Conservation (phyloP, 2,888 invertebrate species). For the Chouioia cunea region DNA sequence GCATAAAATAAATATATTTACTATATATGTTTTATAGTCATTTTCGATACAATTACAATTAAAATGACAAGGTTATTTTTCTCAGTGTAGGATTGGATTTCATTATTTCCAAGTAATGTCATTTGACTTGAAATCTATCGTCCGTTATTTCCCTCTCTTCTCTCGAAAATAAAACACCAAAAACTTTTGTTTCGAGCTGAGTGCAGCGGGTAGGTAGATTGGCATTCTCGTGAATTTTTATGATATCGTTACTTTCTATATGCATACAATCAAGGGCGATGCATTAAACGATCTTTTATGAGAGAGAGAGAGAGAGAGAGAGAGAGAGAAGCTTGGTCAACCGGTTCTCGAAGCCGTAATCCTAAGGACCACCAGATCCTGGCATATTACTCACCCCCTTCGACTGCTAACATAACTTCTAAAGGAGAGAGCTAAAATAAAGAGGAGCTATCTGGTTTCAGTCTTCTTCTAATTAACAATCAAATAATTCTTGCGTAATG, state of each 20-base stretch:
- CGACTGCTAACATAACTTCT: constrained; percentile 12
- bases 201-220: constrained; percentile 35
- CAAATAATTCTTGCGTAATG: not conserved
- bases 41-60: too few relatives aligned
- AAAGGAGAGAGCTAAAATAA: constrained; percentile 7
- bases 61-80: too few relatives aligned
- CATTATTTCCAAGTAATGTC: not conserved
- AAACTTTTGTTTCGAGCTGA: constrained; percentile 28
- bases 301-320: constrained; percentile 14
- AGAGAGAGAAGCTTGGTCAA: constrained; percentile 36
- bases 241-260: constrained; percentile 47
- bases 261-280: constrained; percentile 51
- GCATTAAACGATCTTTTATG: constrained; percentile 54
- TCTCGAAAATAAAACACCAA: constrained; percentile 15
- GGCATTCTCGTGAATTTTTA: constrained; percentile 43
- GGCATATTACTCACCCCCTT: constrained; percentile 45
- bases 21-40: too few relatives aligned
- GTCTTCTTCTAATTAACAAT: constrained; percentile 22
- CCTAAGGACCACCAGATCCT: constrained; percentile 49
- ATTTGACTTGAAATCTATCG: not conserved
- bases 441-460: not conserved
- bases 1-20: too few relatives aligned
- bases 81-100: not conserved
- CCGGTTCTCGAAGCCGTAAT: constrained; percentile 51
- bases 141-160: constrained; percentile 19